These are phyloP conservation scores for Limulus polyphemus DNA, from an alignment of 2,888 invertebrate species.

Conservation along the genomic window DNA sequence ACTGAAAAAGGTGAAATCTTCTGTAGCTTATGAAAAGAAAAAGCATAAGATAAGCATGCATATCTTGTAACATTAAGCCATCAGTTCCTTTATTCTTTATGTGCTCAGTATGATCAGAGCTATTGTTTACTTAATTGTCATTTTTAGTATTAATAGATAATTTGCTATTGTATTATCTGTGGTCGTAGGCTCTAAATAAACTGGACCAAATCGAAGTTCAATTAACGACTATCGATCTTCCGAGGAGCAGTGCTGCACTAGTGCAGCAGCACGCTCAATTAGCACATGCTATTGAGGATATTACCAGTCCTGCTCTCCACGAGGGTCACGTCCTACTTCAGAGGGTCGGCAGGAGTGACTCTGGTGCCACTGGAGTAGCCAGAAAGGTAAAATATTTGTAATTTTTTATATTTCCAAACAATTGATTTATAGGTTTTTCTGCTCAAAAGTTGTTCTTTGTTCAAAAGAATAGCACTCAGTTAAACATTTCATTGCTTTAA, in stretches of 20 bases:
- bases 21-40: no score
- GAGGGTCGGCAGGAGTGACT: conserved; percentile 47
- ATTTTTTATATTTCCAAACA: no score
- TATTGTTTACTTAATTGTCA: conserved; percentile 12
- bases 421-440: no score
- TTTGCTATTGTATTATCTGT: conserved; percentile 4
- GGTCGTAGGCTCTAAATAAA: conserved; percentile 51
- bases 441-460: no score
- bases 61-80: no score
- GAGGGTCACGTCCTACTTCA: conserved; percentile 61
- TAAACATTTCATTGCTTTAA: no score
- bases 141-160: conserved; percentile 1
- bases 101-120: no score
- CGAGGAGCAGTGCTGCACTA: conserved; percentile 41
- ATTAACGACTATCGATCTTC: conserved; percentile 34
- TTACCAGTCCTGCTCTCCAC: conserved; percentile 52
- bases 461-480: no score
- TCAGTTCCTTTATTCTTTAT: no score
- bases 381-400: conserved; percentile 31
- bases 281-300: conserved; percentile 51
- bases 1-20: no score
- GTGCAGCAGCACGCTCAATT: conserved; percentile 55
- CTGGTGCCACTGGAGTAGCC: conserved; percentile 47
- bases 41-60: no score
- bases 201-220: conserved; percentile 62